Conservation (phyloP, 1,140 invertebrate species). For the Drosophila nigromelanica region DNA sequence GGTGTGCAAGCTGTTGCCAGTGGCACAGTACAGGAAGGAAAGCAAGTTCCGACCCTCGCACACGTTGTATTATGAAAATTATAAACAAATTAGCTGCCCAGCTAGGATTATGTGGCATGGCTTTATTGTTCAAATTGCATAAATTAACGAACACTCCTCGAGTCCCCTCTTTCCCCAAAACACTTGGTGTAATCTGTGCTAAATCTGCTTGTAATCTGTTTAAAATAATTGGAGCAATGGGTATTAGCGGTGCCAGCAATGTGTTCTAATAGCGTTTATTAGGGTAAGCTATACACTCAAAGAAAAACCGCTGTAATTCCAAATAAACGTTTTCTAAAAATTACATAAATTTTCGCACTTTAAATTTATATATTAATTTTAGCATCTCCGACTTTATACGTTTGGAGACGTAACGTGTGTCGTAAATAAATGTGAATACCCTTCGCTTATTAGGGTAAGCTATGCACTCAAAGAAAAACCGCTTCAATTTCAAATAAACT, state of each 20-base stretch:
- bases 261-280: conserved; percentile 63
- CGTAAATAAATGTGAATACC: too few relatives aligned
- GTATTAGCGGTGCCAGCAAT: conserved; percentile 64
- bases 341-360: too few relatives aligned
- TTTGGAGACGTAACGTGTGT: too few relatives aligned
- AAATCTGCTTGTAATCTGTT: conserved; percentile 81
- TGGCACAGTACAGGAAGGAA: conserved; percentile 32
- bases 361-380: too few relatives aligned
- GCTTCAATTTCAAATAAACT: too few relatives aligned
- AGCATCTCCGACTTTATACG: too few relatives aligned
- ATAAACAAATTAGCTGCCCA: conserved; percentile 76
- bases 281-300: background rate
- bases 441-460: conserved; percentile 23
- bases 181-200: conserved; percentile 65
- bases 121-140: conserved; percentile 67
- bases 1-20: conserved; percentile 26
- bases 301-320: too few relatives aligned
- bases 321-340: too few relatives aligned
- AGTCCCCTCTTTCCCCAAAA: conserved; percentile 10
- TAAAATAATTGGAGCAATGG: conserved; percentile 75
- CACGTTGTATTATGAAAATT: conserved; percentile 78
- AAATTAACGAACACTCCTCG: conserved; percentile 68
- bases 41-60: conserved; percentile 62
- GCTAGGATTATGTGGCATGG: conserved; percentile 66
- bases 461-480: too few relatives aligned